Percentiles rank a stretch among this genome's conserved stretches.
phyloP scores from a whole-genome alignment of 1,140 invertebrate species.

The Micrasema longulum region DNA sequence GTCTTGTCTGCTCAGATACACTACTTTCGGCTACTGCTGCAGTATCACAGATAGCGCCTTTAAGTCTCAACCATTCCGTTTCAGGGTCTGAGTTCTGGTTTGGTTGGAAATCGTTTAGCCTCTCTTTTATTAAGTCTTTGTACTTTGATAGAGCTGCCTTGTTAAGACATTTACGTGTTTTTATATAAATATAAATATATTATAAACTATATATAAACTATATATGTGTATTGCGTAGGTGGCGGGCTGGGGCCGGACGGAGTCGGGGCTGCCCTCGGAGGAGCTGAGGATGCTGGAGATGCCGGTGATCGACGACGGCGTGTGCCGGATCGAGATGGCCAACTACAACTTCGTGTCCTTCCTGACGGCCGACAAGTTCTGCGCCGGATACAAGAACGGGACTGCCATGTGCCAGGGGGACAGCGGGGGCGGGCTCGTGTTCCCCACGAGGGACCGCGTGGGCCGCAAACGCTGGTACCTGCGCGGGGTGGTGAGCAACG shows the following conservation, averaged over 20 bases:
- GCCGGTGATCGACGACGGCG: background rate
- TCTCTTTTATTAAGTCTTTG: too few relatives aligned
- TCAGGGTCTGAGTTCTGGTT: too few relatives aligned
- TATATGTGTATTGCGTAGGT: background rate
- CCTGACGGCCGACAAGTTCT: slow-evolving; percentile 7
- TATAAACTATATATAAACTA: too few relatives aligned
- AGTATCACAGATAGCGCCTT: too few relatives aligned
- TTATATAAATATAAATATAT: too few relatives aligned
- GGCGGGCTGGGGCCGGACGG: slow-evolving; percentile 12
- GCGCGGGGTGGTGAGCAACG: slow-evolving; percentile 11
- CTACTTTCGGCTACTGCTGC: too few relatives aligned
- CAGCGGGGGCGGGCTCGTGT: slow-evolving; percentile 41
- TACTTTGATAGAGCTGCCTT: too few relatives aligned
- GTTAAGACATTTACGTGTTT: too few relatives aligned
- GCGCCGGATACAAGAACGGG: background rate
- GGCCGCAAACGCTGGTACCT: slow-evolving; percentile 1
- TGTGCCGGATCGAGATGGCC: background rate
- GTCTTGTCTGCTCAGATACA: too few relatives aligned
- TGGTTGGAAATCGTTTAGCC: too few relatives aligned
- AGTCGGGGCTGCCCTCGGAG: background rate
- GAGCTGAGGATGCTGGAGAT: background rate
- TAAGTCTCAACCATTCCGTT: too few relatives aligned
- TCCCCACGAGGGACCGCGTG: background rate
- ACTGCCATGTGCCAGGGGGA: slow-evolving; percentile 38
- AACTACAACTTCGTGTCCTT: background rate